A percentile compares a stretch with the other conserved stretches of the same genome.
Evolutionary conservation across 2,888 invertebrate species (phyloP).

Genomic region (Thereva unica): DNA sequence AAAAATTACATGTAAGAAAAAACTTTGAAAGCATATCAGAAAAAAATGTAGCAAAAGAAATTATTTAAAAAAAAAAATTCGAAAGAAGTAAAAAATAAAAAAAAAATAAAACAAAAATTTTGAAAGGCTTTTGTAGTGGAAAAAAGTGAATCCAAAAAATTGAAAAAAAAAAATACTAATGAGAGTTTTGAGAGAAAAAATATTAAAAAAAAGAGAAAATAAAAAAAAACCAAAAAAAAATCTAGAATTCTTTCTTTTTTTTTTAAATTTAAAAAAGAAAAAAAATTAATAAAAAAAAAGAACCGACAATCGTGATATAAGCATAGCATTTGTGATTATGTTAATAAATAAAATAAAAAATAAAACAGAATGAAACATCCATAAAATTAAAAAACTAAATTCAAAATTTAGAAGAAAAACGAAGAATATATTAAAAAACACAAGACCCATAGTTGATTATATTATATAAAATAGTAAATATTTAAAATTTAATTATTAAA

Average conservation of each 20-base stretch:
- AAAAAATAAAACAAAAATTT: neutral
- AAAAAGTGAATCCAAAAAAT: neutral
- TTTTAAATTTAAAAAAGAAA: neutral
- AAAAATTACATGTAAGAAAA: neutral
- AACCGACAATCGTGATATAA: conserved; percentile 43
- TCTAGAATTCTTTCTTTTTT: conserved; percentile 11
- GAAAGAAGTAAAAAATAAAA: neutral
- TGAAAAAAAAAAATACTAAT: neutral
- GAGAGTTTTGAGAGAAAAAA: no score
- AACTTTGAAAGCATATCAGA: conserved; percentile 23
- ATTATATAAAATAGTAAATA: no score
- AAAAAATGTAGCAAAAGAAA: neutral
- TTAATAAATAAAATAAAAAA: conserved; percentile 2
- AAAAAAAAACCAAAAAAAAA: neutral
- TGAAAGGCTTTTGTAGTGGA: conserved; percentile 17
- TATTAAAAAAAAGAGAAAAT: conserved; percentile 15
- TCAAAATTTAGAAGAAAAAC: neutral
- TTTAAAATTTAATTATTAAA: no score
- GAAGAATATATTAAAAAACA: neutral
- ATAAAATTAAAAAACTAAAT: neutral
- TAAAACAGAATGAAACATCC: neutral
- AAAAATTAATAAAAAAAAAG: conserved; percentile 1
- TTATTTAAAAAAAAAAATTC: no score
- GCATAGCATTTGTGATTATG: conserved; percentile 41
- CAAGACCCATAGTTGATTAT: neutral